Base-by-base conservation (phyloP, 1,140 invertebrate species). In the Heterodera schachtii region DNA sequence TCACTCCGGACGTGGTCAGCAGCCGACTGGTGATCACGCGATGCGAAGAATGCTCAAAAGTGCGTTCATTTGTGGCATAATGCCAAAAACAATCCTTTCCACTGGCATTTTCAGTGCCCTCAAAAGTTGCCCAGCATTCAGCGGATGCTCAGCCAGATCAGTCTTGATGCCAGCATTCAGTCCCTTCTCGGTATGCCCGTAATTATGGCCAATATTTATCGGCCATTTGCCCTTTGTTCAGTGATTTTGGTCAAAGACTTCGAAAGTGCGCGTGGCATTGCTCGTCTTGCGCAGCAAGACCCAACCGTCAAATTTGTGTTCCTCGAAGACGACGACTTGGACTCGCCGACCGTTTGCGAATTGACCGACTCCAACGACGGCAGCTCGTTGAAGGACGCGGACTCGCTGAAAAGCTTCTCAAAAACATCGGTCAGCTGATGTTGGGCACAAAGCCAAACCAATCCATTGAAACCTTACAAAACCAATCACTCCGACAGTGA, bases 371-470 rank as follows among this genome's bases (percentile, higher is more conserved):
- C 70, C 43, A 79, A 49, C n/a, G 84, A 85, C 64, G 78, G 71
- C 9, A 86, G 64, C 44, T 88, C 87, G 3, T 78, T 89, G n/a
- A 82, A 85, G 69, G 49, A 21, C 66, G 66, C 57, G 57, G 75
- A 82, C 64, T 87, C 87, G 7, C 76, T 89, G 11, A 84, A 87
- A 69, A 85, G 78, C 47, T 89, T 89, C 73, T 89, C 88, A 16
- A 89, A 89, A 80, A 89, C 88, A 11, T 89, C 89, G 5, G 88
- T 89, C 31, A 31, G 31, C 31, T 31, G 31, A 31, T 31, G 31
- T 49, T 47, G n/a, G 46, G 46, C n/a, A 44, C 46, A 31, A 31
- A 31, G 31, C 31, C 31, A 31, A 31, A 31, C 31, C 31, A 31
- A 31, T 31, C 31, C 31, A 31, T 31, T 31, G 31, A 31, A 31